These are phyloP conservation scores for Antheraea yamamai DNA, from an alignment of 2,888 invertebrate genomes.

Conservation along the genomic window DNA sequence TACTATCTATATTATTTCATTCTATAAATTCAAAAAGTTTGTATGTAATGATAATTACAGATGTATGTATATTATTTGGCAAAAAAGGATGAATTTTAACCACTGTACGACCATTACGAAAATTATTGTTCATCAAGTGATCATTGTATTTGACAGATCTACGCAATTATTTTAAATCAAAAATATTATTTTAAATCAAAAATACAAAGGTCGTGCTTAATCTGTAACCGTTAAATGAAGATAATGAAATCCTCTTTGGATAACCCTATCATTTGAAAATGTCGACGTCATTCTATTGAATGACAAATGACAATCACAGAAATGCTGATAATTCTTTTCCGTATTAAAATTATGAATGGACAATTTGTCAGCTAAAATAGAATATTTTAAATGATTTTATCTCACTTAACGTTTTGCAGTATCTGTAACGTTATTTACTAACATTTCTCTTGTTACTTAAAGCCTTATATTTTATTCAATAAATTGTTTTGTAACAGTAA, in stretches of 20 bases:
- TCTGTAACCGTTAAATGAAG: background rate
- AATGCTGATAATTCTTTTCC: background rate
- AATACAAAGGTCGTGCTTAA: background rate
- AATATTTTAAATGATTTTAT: background rate
- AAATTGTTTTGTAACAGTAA: no score
- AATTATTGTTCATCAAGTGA: background rate
- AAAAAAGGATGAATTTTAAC: no score
- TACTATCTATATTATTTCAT: no score
- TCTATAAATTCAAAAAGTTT: no score
- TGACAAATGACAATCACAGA: conserved; percentile 3
- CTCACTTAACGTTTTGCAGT: background rate
- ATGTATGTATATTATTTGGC: no score
- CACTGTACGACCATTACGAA: no score
- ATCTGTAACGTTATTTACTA: no score
- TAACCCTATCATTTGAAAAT: background rate
- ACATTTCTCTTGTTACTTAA: no score
- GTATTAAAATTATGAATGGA: background rate
- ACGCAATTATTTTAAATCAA: background rate
- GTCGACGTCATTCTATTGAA: background rate
- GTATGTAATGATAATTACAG: no score
- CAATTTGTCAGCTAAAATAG: background rate
- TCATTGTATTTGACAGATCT: background rate
- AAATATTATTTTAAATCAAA: background rate
- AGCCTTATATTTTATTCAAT: no score
- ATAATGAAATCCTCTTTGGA: conserved; percentile 5